Base-by-base conservation (phyloP, 64 coral and sea anemone species). In the Montipora foliosa region DNA sequence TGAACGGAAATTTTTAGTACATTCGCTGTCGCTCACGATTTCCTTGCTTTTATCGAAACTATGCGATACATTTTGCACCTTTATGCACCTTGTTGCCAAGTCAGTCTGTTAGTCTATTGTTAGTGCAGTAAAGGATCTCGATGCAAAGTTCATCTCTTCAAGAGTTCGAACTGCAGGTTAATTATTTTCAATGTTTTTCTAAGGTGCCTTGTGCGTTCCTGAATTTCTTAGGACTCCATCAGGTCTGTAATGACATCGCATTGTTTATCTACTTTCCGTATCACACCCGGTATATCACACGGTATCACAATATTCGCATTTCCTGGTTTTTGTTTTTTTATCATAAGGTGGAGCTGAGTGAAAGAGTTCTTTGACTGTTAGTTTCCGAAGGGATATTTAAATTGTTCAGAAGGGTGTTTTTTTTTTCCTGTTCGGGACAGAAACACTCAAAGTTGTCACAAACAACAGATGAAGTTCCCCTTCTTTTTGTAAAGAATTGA, bases 11-110 rank as follows among this genome's bases (percentile, higher is more conserved):
- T 10, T 86, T 85, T 70, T 85, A 49, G 29, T 47, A 86, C 46
- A 72, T 86, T 86, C 66, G 64, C 49, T 17, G 82, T 84, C 81
- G 81, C 59, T 84, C 81, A 84, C 59, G 81, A 84, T 84, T 84
- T 84, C 61, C 81, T 47, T 44, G 81, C 74, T 83, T 64, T 67
- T 67, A 83, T 83, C 81, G 9, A 22, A 67, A 83, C 48, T 37
- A 37, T 37, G 37, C 37, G 37, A 37, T 37, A 37, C 37, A 37
- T 37, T 37, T 37, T 37, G 37, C 37, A 37, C 37, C 37, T 37
- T 37, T 2, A 37, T 37, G 37, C 37, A 37, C 37, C 37, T 37
- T 37, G 37, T 64, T 37, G 46, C 76, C 76, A 78, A 16, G 45
- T 78, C 13, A 46, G 68, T 5, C 68, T 64, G 45, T 78, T 6